Conservation (phyloP, 2,797 vertebrate species). For the Pangasius macronema region DNA sequence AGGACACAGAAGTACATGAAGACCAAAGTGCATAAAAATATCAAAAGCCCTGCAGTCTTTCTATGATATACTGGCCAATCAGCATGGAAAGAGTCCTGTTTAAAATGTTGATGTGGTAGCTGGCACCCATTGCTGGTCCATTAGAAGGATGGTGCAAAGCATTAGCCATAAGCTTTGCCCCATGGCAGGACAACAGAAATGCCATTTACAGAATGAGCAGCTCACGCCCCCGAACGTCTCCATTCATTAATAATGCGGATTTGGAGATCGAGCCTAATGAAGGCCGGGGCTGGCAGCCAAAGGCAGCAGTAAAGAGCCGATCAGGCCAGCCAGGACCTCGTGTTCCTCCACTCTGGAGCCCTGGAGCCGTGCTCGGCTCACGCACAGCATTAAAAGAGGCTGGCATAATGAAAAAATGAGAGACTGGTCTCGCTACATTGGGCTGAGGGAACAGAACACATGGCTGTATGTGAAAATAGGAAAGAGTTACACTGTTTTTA, state of each 20-base stretch:
- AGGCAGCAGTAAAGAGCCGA: conserved; percentile 74
- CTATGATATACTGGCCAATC: conserved; percentile 7
- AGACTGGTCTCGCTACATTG: conserved; percentile 42
- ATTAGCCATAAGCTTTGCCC: conserved; percentile 77
- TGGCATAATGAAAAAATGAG: conserved; percentile 35
- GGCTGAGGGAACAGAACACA: conserved; percentile 24
- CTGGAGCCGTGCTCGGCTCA: conserved; percentile 29
- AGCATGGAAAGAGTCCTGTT: conserved; percentile 55
- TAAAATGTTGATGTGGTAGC: conserved; percentile 59
- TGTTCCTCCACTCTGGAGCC: conserved; percentile 48
- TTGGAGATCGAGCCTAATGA: conserved; percentile 74
- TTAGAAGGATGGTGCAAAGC: conserved; percentile 70
- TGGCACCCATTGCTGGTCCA: conserved; percentile 62
- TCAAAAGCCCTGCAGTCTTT: conserved; percentile 12
- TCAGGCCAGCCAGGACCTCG: conserved; percentile 69
- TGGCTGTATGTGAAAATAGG: conserved; percentile 4
- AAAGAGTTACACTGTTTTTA: neutral
- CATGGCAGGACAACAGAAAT: conserved; percentile 74
- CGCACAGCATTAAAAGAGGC: conserved; percentile 34
- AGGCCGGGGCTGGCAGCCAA: conserved; percentile 74
- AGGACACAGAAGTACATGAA: conserved; percentile 29
- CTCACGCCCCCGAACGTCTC: conserved; percentile 76
- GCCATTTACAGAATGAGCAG: conserved; percentile 75
- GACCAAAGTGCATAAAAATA: conserved; percentile 25
- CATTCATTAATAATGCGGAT: conserved; percentile 78